Evolutionary conservation across 1,140 invertebrate genomes (phyloP).

Genomic region (Brachionus asplanchnoidis): DNA sequence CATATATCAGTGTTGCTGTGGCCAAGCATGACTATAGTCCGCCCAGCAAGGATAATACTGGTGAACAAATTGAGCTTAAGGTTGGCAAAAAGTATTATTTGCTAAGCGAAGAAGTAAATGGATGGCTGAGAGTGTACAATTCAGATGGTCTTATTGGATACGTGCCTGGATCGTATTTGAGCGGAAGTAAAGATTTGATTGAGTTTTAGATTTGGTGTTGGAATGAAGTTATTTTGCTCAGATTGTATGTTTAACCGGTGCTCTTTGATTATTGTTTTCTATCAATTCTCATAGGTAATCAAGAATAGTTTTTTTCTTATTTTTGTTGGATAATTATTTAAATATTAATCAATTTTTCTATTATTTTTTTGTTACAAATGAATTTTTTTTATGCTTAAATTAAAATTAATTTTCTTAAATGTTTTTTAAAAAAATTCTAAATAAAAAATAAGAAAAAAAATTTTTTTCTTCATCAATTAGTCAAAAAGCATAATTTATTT

Average conservation of each 20-base stretch:
- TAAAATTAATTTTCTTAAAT: neutral
- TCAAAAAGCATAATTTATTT: too few relatives aligned
- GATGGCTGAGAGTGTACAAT: conserved; percentile 35
- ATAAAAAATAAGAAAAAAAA: too few relatives aligned
- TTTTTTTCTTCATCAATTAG: too few relatives aligned
- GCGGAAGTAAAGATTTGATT: neutral
- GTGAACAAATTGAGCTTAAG: conserved; percentile 34
- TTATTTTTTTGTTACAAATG: neutral
- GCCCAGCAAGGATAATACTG: neutral
- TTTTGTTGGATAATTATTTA: neutral
- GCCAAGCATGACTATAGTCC: conserved; percentile 32
- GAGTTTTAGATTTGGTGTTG: neutral
- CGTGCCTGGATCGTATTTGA: conserved; percentile 31
- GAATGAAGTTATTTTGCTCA: neutral
- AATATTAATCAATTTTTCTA: neutral
- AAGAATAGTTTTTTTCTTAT: neutral
- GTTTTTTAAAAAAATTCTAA: too few relatives aligned
- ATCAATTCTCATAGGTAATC: neutral
- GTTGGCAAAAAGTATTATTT: conserved; percentile 14
- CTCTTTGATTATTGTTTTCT: neutral
- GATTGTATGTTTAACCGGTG: neutral
- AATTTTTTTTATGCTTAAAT: neutral
- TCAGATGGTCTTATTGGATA: conserved; percentile 24
- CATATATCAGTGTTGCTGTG: neutral
- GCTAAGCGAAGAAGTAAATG: conserved; percentile 7